Percentiles rank a stretch among this genome's conserved stretches.
These are phyloP conservation scores for Herminia tarsipennalis DNA, from an alignment of 2,888 invertebrate genomes.

Conservation along the genomic window DNA sequence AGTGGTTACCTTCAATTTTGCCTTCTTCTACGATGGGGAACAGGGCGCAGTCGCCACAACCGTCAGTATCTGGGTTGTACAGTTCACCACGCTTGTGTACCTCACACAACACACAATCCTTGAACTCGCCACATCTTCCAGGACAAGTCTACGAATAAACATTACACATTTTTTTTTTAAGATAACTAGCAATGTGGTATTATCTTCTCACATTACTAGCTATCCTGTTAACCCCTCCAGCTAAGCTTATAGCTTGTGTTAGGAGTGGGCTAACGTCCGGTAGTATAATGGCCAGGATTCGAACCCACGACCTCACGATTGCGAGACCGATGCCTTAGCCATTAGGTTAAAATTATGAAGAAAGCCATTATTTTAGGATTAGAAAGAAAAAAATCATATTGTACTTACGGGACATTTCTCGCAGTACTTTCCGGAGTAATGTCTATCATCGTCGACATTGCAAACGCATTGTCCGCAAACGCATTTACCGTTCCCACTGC, in stretches of 20 bases:
- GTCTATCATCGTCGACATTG: constrained; percentile 87
- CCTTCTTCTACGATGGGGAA: constrained; percentile 70
- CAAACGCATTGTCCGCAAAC: constrained; percentile 96
- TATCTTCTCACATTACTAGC: no score
- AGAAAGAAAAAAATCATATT: no score
- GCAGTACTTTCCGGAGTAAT: constrained; percentile 95
- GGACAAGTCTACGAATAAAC: constrained; percentile 97
- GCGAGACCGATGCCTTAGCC: no score
- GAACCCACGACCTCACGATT: no score
- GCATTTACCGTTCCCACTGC: constrained; percentile 95
- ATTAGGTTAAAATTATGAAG: no score
- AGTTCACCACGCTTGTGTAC: constrained; percentile 93
- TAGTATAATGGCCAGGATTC: no score
- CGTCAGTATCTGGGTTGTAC: constrained; percentile 75
- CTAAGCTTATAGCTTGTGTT: no score
- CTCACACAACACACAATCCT: constrained; percentile 97
- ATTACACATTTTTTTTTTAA: no score
- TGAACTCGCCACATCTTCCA: constrained; percentile 95
- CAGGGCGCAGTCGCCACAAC: constrained; percentile 85
- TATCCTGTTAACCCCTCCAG: no score
- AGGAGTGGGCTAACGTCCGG: no score
- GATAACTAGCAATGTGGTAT: no score
- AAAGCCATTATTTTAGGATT: no score
- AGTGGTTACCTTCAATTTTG: constrained; percentile 73
- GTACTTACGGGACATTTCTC: constrained; percentile 95